phyloP scores from a whole-genome alignment of 2,113 vertebrate species.

The Corvus moneduloides region DNA sequence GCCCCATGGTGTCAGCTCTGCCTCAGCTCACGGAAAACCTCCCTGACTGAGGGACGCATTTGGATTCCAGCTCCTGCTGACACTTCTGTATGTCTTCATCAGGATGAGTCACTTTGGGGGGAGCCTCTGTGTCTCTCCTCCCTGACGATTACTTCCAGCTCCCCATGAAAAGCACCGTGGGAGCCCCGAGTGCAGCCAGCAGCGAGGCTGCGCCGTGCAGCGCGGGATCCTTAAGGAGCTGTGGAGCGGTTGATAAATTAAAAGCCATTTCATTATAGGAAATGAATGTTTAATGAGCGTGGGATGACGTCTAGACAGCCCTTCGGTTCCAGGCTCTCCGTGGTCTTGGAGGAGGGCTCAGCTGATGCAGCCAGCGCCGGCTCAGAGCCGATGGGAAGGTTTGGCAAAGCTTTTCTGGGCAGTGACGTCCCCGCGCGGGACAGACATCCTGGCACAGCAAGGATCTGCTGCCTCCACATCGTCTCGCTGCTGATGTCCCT shows the following conservation, averaged over 20 bases:
- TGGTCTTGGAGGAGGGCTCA: not conserved
- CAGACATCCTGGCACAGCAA: not conserved
- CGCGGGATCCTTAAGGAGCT: not conserved
- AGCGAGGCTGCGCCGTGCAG: not conserved
- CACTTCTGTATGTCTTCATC: not conserved
- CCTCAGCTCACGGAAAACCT: not conserved
- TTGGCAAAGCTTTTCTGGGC: not conserved
- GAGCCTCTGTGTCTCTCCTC: not conserved
- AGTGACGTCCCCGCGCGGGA: fast-evolving
- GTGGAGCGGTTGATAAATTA: conserved; percentile 1
- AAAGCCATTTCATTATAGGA: conserved; percentile 63
- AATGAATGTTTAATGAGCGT: conserved; percentile 63
- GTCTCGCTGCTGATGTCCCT: not conserved
- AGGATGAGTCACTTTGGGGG: not conserved
- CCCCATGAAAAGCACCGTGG: fast-evolving
- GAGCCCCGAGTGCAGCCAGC: not conserved
- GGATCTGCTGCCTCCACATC: not conserved
- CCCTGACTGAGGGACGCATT: not conserved
- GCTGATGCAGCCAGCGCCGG: fast-evolving
- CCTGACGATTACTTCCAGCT: not conserved
- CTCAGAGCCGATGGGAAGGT: not conserved
- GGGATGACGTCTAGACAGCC: conserved; percentile 49
- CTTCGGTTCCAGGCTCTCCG: not conserved
- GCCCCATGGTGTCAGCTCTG: not conserved
- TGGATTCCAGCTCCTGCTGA: not conserved